Evolutionary conservation across 2,797 vertebrate genomes (phyloP), one percentile per base, ranked within the genome.

Genomic region (Anguilla marmorata): DNA sequence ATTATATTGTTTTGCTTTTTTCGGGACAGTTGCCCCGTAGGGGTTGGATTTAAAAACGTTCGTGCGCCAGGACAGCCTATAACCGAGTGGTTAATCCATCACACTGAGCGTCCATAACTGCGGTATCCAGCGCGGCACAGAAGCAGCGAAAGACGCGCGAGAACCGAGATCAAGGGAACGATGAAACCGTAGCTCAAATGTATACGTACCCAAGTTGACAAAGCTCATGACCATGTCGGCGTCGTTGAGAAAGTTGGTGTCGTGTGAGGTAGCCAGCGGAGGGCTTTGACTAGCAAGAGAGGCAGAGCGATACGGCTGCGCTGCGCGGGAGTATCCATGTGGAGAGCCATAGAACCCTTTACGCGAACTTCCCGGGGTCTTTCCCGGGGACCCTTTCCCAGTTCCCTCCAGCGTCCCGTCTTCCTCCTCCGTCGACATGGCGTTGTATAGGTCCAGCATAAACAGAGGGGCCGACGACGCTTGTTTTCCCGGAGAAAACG

Each of bases 201-300:
- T n/a, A 86, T 93, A 97, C 98, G 7, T 96, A 99, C 99, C 99
- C 94, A 99, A 94, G 93, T 99, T 99, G 91, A 99, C 99, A 96
- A 99, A 99, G 93, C 99, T 99, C 99, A 99, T 99, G 86, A 99
- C 98, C 99, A 99, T 99, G 90, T 99, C 99, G 84, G 99, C 99
- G 92, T 99, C 99, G 91, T 99, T 99, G 90, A 99, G 97, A 93
- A 99, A 98, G 97, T 95, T 98, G 95, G 97, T 96, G 93, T 99
- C 98, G 21, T 98, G 98, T 87, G 97, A 95, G 86, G 96, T 96
- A 94, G 96, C 96, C 92, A 99, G 94, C 11, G 98, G 97, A 86
- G 97, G 97, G 87, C 97, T 98, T 93, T 97, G 98, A 90, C 98
- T 98, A 87, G 96, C 91, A 93, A 98, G 93, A 60, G 97, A 95